phyloP scores from a whole-genome alignment of 1,140 invertebrate species.

The Mya arenaria region DNA sequence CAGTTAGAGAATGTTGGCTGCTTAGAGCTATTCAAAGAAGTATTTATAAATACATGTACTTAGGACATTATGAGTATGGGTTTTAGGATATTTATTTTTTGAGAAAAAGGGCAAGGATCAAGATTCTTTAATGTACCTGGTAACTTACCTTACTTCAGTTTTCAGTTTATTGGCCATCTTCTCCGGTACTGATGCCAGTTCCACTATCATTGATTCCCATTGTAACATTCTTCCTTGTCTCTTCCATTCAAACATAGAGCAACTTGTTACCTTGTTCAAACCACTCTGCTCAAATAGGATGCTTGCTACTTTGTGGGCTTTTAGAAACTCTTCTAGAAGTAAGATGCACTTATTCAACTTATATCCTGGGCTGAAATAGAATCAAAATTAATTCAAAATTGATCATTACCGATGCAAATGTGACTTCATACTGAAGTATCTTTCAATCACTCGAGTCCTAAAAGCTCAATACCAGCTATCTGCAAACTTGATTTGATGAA shows the following conservation, averaged over 20 bases:
- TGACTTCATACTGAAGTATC: too few relatives aligned
- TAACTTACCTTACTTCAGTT: conserved; percentile 63
- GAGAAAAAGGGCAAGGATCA: too few relatives aligned
- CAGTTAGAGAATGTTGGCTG: too few relatives aligned
- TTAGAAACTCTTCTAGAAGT: conserved; percentile 44
- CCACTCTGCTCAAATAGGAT: conserved; percentile 39
- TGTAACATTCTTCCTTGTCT: conserved; percentile 28
- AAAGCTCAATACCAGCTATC: too few relatives aligned
- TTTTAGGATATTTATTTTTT: too few relatives aligned
- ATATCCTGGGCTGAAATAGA: conserved; percentile 37
- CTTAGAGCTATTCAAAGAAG: too few relatives aligned
- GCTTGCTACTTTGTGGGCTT: conserved; percentile 19
- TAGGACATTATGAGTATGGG: too few relatives aligned
- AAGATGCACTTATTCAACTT: conserved; percentile 44
- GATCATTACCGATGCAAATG: background rate
- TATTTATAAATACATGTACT: too few relatives aligned
- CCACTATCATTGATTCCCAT: conserved; percentile 67
- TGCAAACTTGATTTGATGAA: too few relatives aligned
- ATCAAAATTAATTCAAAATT: background rate
- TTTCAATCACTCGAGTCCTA: too few relatives aligned
- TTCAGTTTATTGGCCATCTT: conserved; percentile 71
- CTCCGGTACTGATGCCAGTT: conserved; percentile 67
- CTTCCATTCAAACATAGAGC: conserved; percentile 22
- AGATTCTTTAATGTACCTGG: too few relatives aligned
- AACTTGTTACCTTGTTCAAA: conserved; percentile 9